phyloP scores from a whole-genome alignment of 2,113 vertebrate species.

The Oncorhynchus keta region DNA sequence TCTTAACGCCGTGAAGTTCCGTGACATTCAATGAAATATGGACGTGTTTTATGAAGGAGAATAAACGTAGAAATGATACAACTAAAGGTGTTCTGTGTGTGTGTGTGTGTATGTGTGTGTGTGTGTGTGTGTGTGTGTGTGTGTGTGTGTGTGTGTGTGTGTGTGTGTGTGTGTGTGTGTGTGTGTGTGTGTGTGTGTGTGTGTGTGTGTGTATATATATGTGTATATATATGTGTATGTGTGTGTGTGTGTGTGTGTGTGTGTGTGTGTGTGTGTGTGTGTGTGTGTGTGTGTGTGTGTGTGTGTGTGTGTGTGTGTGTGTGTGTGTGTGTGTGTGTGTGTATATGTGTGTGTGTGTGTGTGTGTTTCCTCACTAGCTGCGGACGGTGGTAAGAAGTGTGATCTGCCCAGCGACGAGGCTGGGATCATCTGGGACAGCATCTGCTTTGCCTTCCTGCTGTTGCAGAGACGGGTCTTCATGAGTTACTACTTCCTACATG shows the following conservation, averaged over 20 bases:
- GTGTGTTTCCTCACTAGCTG: slow-evolving; percentile 47
- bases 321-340: not conserved
- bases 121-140: not conserved
- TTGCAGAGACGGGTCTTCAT: slow-evolving; percentile 97
- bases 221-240: too few relatives aligned
- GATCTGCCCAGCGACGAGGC: slow-evolving; percentile 90
- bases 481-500: slow-evolving; percentile 98
- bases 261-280: not conserved
- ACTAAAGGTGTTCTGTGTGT: not conserved
- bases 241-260: not conserved
- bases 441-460: slow-evolving; percentile 95
- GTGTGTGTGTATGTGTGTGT: too few relatives aligned
- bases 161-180: not conserved
- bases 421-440: slow-evolving; percentile 99
- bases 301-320: not conserved
- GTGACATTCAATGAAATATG: not conserved
- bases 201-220: not conserved
- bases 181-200: not conserved
- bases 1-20: too few relatives aligned
- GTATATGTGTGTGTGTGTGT: not conserved
- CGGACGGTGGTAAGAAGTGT: slow-evolving; percentile 63
- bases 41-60: not conserved
- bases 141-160: not conserved
- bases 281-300: too few relatives aligned
- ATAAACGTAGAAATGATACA: not conserved